Conservation (phyloP, 2,888 invertebrate genomes). For the Acleris literana region DNA sequence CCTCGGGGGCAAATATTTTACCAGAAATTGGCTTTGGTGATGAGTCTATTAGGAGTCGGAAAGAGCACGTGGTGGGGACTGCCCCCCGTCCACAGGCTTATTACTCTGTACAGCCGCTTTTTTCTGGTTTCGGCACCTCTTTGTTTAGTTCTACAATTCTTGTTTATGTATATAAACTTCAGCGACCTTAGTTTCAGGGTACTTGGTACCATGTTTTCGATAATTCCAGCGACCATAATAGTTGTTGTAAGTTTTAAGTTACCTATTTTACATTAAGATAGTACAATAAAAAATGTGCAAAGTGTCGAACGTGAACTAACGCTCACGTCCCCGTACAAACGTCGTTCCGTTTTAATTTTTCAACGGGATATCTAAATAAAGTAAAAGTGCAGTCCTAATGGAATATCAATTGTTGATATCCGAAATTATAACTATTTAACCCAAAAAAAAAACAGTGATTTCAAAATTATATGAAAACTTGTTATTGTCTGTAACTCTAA, state of each 20-base stretch:
- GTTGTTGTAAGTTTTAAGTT: background rate
- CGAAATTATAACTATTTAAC: too few relatives aligned
- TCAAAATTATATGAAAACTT: too few relatives aligned
- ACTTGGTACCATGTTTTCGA: slow-evolving; percentile 31
- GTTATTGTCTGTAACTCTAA: too few relatives aligned
- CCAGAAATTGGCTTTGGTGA: slow-evolving; percentile 6
- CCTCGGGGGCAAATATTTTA: slow-evolving; percentile 25
- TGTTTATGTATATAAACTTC: slow-evolving; percentile 21
- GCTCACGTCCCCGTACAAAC: background rate
- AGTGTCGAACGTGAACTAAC: background rate
- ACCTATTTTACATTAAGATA: background rate
- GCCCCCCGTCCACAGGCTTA: background rate
- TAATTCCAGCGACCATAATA: slow-evolving; percentile 21
- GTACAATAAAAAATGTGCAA: background rate
- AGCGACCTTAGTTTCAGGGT: slow-evolving; percentile 18
- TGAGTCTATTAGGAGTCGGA: slow-evolving; percentile 12
- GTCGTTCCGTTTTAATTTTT: too few relatives aligned
- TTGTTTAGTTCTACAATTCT: slow-evolving; percentile 8
- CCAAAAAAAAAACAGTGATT: too few relatives aligned
- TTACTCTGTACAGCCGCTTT: background rate
- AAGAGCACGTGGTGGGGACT: slow-evolving; percentile 24
- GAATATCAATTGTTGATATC: too few relatives aligned
- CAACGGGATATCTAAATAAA: too few relatives aligned
- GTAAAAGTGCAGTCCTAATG: too few relatives aligned
- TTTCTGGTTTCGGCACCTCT: background rate